Base-by-base conservation (phyloP, 1,140 invertebrate genomes). In the Hermatobates lingyangjiaoensis region DNA sequence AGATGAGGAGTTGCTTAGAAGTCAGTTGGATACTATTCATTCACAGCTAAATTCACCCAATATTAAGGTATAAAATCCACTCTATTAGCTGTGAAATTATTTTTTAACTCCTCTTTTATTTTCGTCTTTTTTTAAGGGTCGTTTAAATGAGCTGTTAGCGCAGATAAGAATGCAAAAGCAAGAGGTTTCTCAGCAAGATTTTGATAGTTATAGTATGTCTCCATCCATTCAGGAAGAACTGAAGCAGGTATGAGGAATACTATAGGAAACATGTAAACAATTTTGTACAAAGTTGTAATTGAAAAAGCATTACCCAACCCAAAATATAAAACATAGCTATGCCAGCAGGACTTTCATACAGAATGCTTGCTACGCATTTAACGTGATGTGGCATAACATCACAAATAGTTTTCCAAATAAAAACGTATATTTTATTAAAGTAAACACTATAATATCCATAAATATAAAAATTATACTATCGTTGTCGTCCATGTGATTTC, bases 71-170 rank as follows among this genome's bases (percentile, higher is more conserved):
- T 63, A 58, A 10, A 34, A 10, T n/a, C 7, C 7, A 7, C 7
- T 34, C n/a, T 34, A 34, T 7, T 7, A 34, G 30, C 7, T 7
- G 30, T 34, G 30, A 7, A 7, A 34, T 34, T 34, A 34, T n/a
- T 34, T 34, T 34, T 7, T 7, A 34, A 34, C 15, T 7, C 15
- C 7, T 34, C 28, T 34, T 7, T 34, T 34, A 7, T 42, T 18
- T 20, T 7, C 21, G 23, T 44, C 34, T 54, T 18, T 57, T 18
- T 56, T 61, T 45, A 59, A 85, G 79, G 84, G 86, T 34, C 78
- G 87, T 55, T 73, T 95, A 26, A 91, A 87, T 63, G 90, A 94
- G 69, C 68, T 95, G 55, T 72, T 92, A 51, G 87, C 87, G 21
- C 85, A 88, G 54, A 79, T 91, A 56, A 70, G 86, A 56, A 80